Conservation (phyloP, 2,888 invertebrate genomes). For the Erynnis tages region DNA sequence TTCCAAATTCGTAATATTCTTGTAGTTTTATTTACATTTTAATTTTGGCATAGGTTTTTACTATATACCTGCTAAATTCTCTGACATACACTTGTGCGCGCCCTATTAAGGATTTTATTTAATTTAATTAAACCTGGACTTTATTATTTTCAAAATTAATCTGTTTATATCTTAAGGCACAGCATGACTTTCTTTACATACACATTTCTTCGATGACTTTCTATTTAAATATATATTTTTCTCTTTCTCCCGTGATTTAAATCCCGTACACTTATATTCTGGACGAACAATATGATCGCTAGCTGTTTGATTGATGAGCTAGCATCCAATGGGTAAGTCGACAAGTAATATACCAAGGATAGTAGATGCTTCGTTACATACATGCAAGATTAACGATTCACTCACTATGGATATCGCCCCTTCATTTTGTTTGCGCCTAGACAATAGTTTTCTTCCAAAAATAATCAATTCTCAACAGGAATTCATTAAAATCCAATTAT, state of each 20-base stretch:
- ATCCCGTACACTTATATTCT: constrained; percentile 66
- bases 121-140: constrained; percentile 21
- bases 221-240: constrained; percentile 66
- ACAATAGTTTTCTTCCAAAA: constrained; percentile 14
- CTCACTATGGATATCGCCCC: constrained; percentile 23
- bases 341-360: constrained; percentile 45
- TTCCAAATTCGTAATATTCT: not conserved
- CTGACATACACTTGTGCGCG: constrained; percentile 9
- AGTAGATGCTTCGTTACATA: constrained; percentile 66
- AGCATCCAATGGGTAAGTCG: constrained; percentile 90
- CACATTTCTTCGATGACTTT: constrained; percentile 57
- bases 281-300: constrained; percentile 61
- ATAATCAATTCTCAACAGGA: constrained; percentile 6
- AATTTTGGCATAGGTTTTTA: constrained; percentile 12
- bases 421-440: constrained; percentile 37
- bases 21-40: constrained; percentile 1
- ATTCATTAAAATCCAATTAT: constrained; percentile 2
- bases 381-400: constrained; percentile 42
- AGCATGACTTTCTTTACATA: constrained; percentile 64
- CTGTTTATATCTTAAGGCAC: constrained; percentile 47
- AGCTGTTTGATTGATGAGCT: constrained; percentile 94
- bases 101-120: constrained; percentile 8
- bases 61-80: not conserved
- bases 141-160: constrained; percentile 26
- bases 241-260: constrained; percentile 74